phyloP scores from a whole-genome alignment of 1,140 invertebrate species.

The Diabrotica virgifera region DNA sequence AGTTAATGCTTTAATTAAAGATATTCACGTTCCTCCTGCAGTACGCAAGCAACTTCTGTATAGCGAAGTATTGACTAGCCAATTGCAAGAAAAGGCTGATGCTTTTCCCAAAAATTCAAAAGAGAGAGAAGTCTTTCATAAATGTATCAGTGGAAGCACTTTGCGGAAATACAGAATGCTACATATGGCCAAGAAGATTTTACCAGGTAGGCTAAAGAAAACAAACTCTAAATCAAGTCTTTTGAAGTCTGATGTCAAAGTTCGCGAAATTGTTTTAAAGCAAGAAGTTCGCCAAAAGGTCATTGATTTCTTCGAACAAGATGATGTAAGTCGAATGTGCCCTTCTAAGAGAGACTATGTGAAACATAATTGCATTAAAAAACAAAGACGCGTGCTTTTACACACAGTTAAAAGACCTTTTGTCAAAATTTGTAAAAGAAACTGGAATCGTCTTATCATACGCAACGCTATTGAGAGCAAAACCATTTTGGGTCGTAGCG shows the following conservation, averaged over 20 bases:
- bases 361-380: too few species aligned
- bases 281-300: slow-evolving; percentile 31
- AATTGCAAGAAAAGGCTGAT: slow-evolving; percentile 6
- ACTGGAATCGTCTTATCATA: too few species aligned
- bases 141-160: slow-evolving; percentile 8
- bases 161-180: slow-evolving; percentile 19
- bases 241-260: slow-evolving; percentile 31
- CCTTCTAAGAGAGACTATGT: slow-evolving; percentile 31
- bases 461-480: slow-evolving; percentile 2
- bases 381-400: slow-evolving; percentile 11
- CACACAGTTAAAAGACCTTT: slow-evolving; percentile 4
- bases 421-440: not conserved
- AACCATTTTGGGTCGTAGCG: slow-evolving; percentile 14
- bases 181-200: slow-evolving; percentile 4
- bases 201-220: slow-evolving; percentile 19
- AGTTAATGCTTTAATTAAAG: slow-evolving; percentile 8
- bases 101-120: slow-evolving; percentile 18
- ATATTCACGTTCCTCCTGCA: slow-evolving; percentile 19
- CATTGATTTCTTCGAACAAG: slow-evolving; percentile 22
- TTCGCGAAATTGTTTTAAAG: slow-evolving; percentile 30
- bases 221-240: slow-evolving; percentile 17
- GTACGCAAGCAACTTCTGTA: slow-evolving; percentile 19
- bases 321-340: slow-evolving; percentile 29
- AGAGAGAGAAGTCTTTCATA: slow-evolving; percentile 17
- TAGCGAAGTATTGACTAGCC: slow-evolving; percentile 13